Percentiles rank a stretch among this genome's conserved stretches.
These are phyloP conservation scores for Drosophila nigritarsus DNA, from an alignment of 2,888 invertebrate species.

Conservation along the genomic window DNA sequence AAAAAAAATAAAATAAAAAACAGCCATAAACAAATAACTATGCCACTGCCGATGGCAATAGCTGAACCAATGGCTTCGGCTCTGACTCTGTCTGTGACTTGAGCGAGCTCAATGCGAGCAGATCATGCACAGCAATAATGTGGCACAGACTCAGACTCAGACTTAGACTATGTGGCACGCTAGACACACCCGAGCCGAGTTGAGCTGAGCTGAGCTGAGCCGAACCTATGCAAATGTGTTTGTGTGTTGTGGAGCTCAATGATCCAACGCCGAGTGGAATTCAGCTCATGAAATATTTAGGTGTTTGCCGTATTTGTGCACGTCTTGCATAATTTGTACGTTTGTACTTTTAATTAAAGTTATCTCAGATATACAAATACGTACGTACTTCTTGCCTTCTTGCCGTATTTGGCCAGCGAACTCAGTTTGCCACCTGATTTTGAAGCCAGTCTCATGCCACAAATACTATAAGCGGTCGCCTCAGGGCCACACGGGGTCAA, in stretches of 20 bases:
- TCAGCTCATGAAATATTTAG: constrained; percentile 75
- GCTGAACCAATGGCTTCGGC: constrained; percentile 17
- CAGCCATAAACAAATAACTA: constrained; percentile 63
- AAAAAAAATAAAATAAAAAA: constrained; percentile 43
- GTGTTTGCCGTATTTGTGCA: constrained; percentile 80
- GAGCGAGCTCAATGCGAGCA: constrained; percentile 56
- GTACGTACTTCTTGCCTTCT: constrained; percentile 42
- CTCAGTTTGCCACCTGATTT: constrained; percentile 41
- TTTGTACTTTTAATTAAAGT: constrained; percentile 78
- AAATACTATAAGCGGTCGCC: constrained; percentile 11
- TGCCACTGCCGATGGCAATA: constrained; percentile 61
- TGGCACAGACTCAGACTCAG: constrained; percentile 21
- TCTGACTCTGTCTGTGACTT: constrained; percentile 15
- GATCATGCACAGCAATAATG: constrained; percentile 62
- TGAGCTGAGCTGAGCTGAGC: constrained; percentile 1
- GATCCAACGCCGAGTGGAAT: constrained; percentile 50
- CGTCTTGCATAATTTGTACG: constrained; percentile 78
- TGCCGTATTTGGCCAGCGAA: constrained; percentile 53
- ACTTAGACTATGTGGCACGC: constrained; percentile 42
- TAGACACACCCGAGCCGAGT: constrained; percentile 52
- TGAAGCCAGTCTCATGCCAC: neutral
- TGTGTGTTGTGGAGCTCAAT: constrained; percentile 15
- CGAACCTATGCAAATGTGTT: constrained; percentile 18
- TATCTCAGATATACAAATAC: constrained; percentile 56
- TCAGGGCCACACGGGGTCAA: constrained; percentile 37